Evolutionary conservation across 2,888 invertebrate genomes (phyloP), one percentile per base, ranked within the genome.

Genomic region (Shargacucullia verbasci): DNA sequence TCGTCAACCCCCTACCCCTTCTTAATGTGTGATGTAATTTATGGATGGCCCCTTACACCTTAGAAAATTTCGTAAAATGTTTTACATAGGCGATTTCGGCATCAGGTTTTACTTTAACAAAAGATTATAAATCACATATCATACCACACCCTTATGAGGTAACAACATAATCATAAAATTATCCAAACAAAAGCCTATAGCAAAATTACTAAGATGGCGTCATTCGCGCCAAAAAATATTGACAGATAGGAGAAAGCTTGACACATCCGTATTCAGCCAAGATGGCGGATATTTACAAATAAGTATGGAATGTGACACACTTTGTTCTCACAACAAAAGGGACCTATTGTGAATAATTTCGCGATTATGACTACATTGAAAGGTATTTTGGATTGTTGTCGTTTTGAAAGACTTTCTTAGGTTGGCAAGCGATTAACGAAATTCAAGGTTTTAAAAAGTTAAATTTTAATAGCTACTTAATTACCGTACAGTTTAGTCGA

Each of bases 201-300:
- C 20, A 43, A 45, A 35, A 40, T 67, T 11, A 38, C 10, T 6
- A 47, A 44, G 29, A 65, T 66, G 57, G 50, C 65, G 66, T 64
- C 66, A 31, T 55, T 68, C 76, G 70, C 73, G 73, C 69, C 73
- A n/a, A 73, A 76, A 60, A 73, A 75, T 75, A 71, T 75, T 65
- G 70, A 65, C 76, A 69, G 46, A 20, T 59, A 37, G 49, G 65
- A 50, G 65, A 65, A 65, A 70, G 70, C 64, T 35, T 37, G 35
- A 31, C 54, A 72, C 56, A 69, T 73, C 69, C 69, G 70, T 54
- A 65, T 74, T 50, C 65, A 44, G 59, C 46, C 60, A 61, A 50
- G 39, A 55, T 71, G 68, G 56, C 71, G 55, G 62, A 61, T 49
- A 59, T 67, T 59, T 54, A 75, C 72, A 39, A 47, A 68, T 66